Conservation (phyloP, 2,888 invertebrate genomes). For the Galeopsomyia nigrocyanea region DNA sequence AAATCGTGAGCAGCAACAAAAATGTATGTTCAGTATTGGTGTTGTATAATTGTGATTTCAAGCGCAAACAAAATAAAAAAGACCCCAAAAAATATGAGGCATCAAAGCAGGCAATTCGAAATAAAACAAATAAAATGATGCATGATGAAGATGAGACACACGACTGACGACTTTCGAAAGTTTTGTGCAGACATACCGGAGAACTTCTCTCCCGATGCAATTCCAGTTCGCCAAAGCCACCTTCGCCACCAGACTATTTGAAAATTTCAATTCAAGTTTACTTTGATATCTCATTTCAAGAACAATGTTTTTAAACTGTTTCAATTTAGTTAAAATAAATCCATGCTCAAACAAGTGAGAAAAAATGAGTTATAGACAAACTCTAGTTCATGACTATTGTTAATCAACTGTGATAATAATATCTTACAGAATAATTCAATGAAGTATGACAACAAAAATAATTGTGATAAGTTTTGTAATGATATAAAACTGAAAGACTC, state of each 20-base stretch:
- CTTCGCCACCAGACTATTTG: conserved; percentile 67
- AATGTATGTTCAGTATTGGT: conserved; percentile 12
- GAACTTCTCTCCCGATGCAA: conserved; percentile 65
- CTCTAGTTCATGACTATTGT: too few relatives aligned
- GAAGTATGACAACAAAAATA: neutral
- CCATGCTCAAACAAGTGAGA: conserved; percentile 25
- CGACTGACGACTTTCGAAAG: conserved; percentile 45
- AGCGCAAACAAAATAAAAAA: conserved; percentile 21
- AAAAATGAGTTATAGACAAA: neutral
- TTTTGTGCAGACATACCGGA: conserved; percentile 64
- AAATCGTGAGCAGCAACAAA: too few relatives aligned
- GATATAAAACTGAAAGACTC: conserved; percentile 2
- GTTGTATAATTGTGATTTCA: conserved; percentile 8
- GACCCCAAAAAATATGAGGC: neutral
- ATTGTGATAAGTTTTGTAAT: neutral
- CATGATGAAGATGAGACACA: conserved; percentile 39
- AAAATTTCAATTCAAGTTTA: conserved; percentile 54
- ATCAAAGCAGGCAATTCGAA: conserved; percentile 17
- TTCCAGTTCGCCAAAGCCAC: conserved; percentile 67
- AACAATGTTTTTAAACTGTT: conserved; percentile 16
- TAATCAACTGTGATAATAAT: neutral
- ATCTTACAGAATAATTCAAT: neutral
- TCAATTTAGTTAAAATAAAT: conserved; percentile 18
- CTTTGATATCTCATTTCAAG: conserved; percentile 16
- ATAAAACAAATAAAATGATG: conserved; percentile 4